phyloP scores from a whole-genome alignment of 2,113 vertebrate genomes.

The Saguinus midas region DNA sequence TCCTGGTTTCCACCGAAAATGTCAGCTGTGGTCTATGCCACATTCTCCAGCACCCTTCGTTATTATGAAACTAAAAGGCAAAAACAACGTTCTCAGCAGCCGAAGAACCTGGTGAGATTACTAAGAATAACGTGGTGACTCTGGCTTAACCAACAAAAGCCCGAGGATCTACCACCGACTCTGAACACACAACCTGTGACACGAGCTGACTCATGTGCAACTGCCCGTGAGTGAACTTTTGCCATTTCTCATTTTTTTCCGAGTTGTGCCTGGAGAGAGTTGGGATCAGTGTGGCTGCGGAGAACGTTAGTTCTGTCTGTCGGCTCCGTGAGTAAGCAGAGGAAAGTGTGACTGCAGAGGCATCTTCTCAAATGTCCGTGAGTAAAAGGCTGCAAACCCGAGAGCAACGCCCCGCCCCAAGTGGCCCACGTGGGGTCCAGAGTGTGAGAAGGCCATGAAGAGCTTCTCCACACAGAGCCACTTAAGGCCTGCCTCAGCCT shows the following conservation, averaged over 20 bases:
- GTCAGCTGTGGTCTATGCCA: fast-evolving
- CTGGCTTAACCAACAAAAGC: not conserved
- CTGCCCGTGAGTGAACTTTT: not conserved
- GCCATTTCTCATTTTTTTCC: not conserved
- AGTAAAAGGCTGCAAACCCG: not conserved
- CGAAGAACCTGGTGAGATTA: not conserved
- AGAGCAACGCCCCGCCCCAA: not conserved
- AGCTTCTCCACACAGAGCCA: not conserved
- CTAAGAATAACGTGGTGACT: fast-evolving
- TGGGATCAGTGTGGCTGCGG: not conserved
- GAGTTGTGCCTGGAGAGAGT: not conserved
- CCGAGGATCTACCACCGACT: fast-evolving
- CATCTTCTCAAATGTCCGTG: fast-evolving
- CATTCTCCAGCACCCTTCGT: fast-evolving
- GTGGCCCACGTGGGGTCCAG: not conserved
- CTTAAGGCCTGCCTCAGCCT: not conserved
- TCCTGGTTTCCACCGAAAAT: not conserved
- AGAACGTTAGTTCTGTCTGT: not conserved
- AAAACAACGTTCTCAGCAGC: not conserved
- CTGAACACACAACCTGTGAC: fast-evolving
- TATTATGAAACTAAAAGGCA: not conserved
- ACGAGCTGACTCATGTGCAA: not conserved
- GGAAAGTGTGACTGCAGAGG: not conserved
- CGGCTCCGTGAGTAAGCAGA: not conserved
- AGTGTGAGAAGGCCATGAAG: not conserved